These are phyloP conservation scores for Pygoscelis antarcticus DNA, from an alignment of 2,113 vertebrate species.

Conservation along the genomic window DNA sequence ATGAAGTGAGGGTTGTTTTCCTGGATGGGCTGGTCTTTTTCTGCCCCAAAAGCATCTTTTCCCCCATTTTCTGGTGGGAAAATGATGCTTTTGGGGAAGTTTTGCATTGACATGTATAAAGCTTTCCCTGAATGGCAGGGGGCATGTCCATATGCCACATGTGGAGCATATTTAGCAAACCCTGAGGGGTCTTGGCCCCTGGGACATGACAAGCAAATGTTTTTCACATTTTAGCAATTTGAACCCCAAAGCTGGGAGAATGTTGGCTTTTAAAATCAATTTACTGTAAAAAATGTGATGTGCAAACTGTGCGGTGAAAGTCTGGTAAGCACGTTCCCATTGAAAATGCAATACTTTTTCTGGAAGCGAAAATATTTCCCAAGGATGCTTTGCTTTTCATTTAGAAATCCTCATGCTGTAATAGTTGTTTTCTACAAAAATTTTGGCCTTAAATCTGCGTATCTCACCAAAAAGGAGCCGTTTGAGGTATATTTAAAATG, in stretches of 20 bases:
- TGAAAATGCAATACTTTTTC: not conserved
- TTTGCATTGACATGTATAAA: not conserved
- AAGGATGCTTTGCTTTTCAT: not conserved
- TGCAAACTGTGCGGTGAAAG: not conserved
- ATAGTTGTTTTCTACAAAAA: not conserved
- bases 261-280: not conserved
- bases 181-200: not conserved
- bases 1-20: not conserved
- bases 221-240: not conserved
- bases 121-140: not conserved
- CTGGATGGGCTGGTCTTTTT: not conserved
- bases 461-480: not conserved
- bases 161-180: not conserved
- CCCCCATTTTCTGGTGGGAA: not conserved
- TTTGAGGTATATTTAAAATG: not conserved
- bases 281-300: not conserved
- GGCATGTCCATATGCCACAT: accelerated
- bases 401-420: not conserved
- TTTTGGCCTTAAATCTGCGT: not conserved
- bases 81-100: not conserved
- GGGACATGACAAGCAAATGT: not conserved
- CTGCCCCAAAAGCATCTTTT: not conserved
- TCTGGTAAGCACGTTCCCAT: not conserved
- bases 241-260: not conserved
- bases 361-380: not conserved